phyloP scores from a whole-genome alignment of 1,140 invertebrate species.

The Tetragnatha versicolor region DNA sequence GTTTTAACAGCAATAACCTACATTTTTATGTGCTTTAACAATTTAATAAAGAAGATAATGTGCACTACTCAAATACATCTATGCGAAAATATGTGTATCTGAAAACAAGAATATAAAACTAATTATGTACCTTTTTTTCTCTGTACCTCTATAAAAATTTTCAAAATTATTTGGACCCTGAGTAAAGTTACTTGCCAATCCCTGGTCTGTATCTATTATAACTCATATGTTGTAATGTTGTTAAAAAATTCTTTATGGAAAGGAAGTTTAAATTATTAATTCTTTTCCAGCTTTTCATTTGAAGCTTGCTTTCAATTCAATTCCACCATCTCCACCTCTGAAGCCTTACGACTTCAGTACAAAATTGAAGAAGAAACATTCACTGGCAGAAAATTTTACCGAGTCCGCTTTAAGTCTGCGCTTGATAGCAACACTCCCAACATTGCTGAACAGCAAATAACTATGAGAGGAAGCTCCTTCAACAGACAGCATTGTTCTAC shows the following conservation, averaged over 20 bases:
- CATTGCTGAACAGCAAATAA: constrained; percentile 63
- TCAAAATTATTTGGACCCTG: no score
- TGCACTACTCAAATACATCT: no score
- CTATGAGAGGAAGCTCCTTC: constrained; percentile 26
- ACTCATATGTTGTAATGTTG: background rate
- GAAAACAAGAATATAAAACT: no score
- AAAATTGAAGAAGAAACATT: constrained; percentile 86
- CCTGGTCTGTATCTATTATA: no score
- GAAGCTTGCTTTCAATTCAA: constrained; percentile 83
- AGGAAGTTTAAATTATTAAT: background rate
- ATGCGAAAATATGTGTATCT: no score
- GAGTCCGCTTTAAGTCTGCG: constrained; percentile 74
- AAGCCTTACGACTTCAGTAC: constrained; percentile 72
- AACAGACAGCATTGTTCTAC: constrained; percentile 27
- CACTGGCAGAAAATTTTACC: constrained; percentile 76
- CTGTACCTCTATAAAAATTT: no score
- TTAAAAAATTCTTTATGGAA: background rate
- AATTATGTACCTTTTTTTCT: no score
- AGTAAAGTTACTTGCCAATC: no score
- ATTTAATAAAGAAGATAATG: no score
- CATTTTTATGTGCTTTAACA: background rate
- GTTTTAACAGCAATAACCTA: no score
- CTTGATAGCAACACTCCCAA: constrained; percentile 59
- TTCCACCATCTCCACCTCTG: constrained; percentile 60
- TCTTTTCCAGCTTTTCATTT: constrained; percentile 75